Conservation (phyloP, 2,797 vertebrate species). For the Buceros bicornis region DNA sequence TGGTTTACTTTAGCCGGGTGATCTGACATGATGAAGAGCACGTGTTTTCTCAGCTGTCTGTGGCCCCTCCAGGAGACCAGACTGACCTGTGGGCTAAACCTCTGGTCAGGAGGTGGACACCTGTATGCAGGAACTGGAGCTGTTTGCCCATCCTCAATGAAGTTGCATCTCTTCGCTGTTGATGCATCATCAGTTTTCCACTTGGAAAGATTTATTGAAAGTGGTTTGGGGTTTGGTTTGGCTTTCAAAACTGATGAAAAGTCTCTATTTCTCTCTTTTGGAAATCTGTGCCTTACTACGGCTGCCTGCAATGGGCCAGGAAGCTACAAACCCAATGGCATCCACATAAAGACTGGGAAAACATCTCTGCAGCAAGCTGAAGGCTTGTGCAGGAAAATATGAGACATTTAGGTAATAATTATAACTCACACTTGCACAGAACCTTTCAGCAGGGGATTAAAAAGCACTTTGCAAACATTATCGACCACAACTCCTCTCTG, state of each 20-base stretch:
- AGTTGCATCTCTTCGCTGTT: background rate
- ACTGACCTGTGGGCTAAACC: background rate
- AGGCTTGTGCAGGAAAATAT: slow-evolving; percentile 49
- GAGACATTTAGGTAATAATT: slow-evolving; percentile 64
- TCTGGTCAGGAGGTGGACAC: slow-evolving; percentile 8
- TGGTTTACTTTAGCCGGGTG: slow-evolving; percentile 69
- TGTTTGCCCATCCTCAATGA: background rate
- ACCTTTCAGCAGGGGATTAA: slow-evolving; percentile 71
- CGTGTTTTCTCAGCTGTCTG: slow-evolving; percentile 78
- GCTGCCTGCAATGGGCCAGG: slow-evolving; percentile 18
- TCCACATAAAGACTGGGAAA: slow-evolving; percentile 58
- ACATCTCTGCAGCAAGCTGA: slow-evolving; percentile 46
- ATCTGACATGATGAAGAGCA: background rate
- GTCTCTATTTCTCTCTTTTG: background rate
- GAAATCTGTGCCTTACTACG: background rate
- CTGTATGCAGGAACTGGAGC: background rate
- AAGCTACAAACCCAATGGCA: slow-evolving; percentile 64
- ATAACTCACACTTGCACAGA: slow-evolving; percentile 52
- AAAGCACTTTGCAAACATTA: slow-evolving; percentile 68
- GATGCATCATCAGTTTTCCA: background rate
- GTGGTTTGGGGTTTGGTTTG: slow-evolving; percentile 32
- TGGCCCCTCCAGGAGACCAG: background rate
- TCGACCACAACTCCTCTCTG: background rate
- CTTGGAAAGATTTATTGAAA: background rate
- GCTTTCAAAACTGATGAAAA: slow-evolving; percentile 11